Base-by-base conservation (phyloP, 2,113 vertebrate species). In the Brevimyrus niger region DNA sequence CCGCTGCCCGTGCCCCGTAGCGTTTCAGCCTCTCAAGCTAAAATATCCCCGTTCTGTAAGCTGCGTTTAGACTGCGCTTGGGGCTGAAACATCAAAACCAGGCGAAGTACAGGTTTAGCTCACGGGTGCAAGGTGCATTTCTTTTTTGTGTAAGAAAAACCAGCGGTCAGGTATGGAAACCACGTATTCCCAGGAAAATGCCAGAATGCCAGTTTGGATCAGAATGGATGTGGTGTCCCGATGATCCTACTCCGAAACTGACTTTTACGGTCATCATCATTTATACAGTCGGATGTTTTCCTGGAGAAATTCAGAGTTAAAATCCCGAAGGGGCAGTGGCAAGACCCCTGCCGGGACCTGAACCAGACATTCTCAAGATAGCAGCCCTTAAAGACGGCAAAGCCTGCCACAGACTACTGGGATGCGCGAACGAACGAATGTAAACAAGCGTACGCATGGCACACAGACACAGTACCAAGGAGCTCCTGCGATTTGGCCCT, bases 401-500 rank as follows among this genome's bases (percentile, higher is more conserved):
- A 84, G 82, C 27, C 85, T 53, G 15, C 85, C 27, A 50, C 47
- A 87, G 50, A 53, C n/a, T 23, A 31, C 50, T 53, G 48, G 35
- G 15, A 87, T 87, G 31, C 15, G 35, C 23, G 48, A 42, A 87
- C 87, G 35, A 3, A 50, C 82, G 42, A 55, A 17, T 61, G 88
- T 11, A 58, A 42, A 82, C 65, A 86, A 88, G 73, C 73, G 58
- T 47, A 82, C 86, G 11, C 19, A 53, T 83, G 27, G 85, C 21
- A 88, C 65, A n/a, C 88, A 86, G 65, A 88, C 44, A 88, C 82
- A 90, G 92, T 95, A 90, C 93, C 92, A 89, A 94, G 93, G 91
- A 88, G 94, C 91, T 96, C 95, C 95, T 96, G 88, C 91, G 95
- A 96, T 92, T 93, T 94, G 94, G 95, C 95, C 95, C 94, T 95